These are phyloP conservation scores for Drosophila hawaiiensis DNA, from an alignment of 2,888 invertebrate genomes.

Conservation along the genomic window DNA sequence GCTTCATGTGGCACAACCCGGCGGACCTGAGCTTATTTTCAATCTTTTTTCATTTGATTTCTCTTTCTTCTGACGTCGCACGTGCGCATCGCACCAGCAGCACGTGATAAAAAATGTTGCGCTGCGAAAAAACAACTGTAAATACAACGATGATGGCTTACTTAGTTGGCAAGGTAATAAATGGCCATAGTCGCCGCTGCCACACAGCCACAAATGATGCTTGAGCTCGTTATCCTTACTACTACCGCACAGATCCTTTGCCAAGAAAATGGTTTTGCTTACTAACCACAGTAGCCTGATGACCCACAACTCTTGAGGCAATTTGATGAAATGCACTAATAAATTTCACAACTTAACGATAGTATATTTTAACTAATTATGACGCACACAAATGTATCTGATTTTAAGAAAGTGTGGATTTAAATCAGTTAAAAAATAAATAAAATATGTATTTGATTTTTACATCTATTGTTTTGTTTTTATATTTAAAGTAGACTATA, in stretches of 20 bases:
- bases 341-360: constrained; percentile 43
- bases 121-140: constrained; percentile 67
- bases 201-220: constrained; percentile 56
- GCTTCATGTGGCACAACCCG: constrained; percentile 45
- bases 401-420: not conserved
- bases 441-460: not conserved
- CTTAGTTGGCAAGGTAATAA: constrained; percentile 74
- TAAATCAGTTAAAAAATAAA: not conserved
- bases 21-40: constrained; percentile 61
- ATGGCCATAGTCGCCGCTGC: constrained; percentile 58
- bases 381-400: not conserved
- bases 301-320: constrained; percentile 19
- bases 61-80: constrained; percentile 43
- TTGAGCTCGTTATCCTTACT: constrained; percentile 52
- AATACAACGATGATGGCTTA: constrained; percentile 77
- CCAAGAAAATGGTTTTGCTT: constrained; percentile 29
- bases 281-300: not conserved
- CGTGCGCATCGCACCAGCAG: constrained; percentile 41
- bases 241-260: constrained; percentile 33
- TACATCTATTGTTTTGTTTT: not conserved
- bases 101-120: constrained; percentile 59
- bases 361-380: constrained; percentile 1
- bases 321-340: constrained; percentile 33
- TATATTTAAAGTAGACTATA: not conserved
- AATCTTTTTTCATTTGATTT: constrained; percentile 47